Base-by-base conservation (phyloP, 2,113 vertebrate genomes). In the Pungitius pungitius region DNA sequence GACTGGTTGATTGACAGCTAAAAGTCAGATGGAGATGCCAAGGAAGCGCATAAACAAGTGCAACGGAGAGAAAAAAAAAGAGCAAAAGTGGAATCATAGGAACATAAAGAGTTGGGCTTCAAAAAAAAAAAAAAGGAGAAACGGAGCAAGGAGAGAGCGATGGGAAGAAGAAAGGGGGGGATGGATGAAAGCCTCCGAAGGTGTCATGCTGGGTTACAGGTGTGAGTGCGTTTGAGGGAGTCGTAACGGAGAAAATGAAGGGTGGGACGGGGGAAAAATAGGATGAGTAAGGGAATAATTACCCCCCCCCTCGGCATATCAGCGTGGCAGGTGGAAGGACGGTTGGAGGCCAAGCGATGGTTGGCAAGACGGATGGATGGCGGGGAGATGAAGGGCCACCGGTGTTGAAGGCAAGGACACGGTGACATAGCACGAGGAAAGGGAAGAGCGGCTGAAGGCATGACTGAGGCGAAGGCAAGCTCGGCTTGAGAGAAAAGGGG, bases 121-220 rank as follows among this genome's bases (percentile, higher is more conserved):
- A 37, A 69, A 63, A 4, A 24, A 14, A 54, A 54, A 15, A 14
- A 54, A 26, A 8, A 55, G 2, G 27, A 20, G 27, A 42, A 30
- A 61, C 1, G 43, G 42, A 65, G 72, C 35, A 24, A 54, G 47
- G 22, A 24, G 59, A 56, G 59, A 69, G 57, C 12, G 55, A 52
- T n/a, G 70, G 60, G 10, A 47, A 42, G 70, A 27, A 43, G n/a
- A n/a, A n/a, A n/a, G n/a, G 61, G 61, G 80, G 49, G 52, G 52
- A 56, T 17, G 26, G 59, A 83, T 49, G 60, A 72, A 69, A 73
- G 73, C 59, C 39, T 42, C 63, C 6, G 67, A 82, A n/a, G 72
- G 58, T 56, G 66, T 67, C 77, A 37, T 47, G 87, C 88, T 70
- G 89, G 64, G 90, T 75, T 88, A 91, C 88, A 92, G 89, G 90